Evolutionary conservation across 2,888 invertebrate species (phyloP), one percentile per base, ranked within the genome.

Genomic region (Andrena trimmerana): DNA sequence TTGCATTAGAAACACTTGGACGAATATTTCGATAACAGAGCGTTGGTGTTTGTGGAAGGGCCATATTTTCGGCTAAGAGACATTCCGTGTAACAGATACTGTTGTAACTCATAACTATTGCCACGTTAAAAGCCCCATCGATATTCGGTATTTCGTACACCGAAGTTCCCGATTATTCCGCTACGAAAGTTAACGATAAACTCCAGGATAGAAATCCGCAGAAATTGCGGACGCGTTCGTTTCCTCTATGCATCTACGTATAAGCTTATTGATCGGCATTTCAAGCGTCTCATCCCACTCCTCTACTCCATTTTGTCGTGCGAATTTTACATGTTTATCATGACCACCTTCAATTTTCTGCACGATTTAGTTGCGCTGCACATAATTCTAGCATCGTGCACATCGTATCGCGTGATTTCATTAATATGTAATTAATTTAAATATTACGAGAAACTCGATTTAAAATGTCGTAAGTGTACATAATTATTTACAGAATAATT

Each of bases 211-310:
- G 13, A 24, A 20, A 36, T 54, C 24, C 8, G 3, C 33, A 31
- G 20, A 48, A 71, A 80, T 66, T 52, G 16, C n/a, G 16, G 16
- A 4, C 24, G 24, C 3, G 27, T 54, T 52, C 29, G 48, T 31
- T 33, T 16, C 59, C n/a, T 33, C 20, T 36, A 10, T 36, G 31
- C 29, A 29, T 68, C 48, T 31, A 48, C 20, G 6, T 27, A 36
- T 57, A 54, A 78, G 62, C 33, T 74, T 82, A 84, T 83, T 74
- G 83, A 85, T 85, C 83, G 77, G 60, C 60, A 70, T 85, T 71
- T 66, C 42, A 68, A 70, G 72, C 69, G 68, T 83, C 69, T 60
- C 68, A 54, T 62, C 50, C 67, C 67, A 67, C 59, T 54, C 42
- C 52, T 68, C 54, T 74, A 70, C 42, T 74, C 31, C 59, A 75